Percentiles rank a stretch among this genome's conserved stretches.
These are phyloP conservation scores for Drosophila borealis DNA, from an alignment of 2,888 invertebrate species.

Conservation along the genomic window DNA sequence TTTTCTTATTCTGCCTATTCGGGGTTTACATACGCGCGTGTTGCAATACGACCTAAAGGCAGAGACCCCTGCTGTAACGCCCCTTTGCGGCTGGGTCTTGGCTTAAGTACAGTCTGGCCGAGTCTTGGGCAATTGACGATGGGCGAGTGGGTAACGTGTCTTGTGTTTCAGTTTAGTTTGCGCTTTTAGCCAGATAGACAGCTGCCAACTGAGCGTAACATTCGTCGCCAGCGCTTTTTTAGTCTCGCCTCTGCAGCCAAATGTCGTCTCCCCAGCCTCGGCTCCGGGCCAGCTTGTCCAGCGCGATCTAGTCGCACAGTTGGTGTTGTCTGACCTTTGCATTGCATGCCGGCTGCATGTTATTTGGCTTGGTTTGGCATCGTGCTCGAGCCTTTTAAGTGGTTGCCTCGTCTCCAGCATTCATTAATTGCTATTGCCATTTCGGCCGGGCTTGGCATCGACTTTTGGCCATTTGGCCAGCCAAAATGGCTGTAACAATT, in stretches of 20 bases:
- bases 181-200: slow-evolving; percentile 54
- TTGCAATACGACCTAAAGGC: slow-evolving; percentile 18
- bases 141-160: slow-evolving; percentile 44
- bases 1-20: background rate
- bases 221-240: slow-evolving; percentile 44
- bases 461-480: slow-evolving; percentile 48
- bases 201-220: slow-evolving; percentile 66
- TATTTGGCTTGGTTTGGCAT: slow-evolving; percentile 50
- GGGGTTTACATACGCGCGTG: slow-evolving; percentile 11
- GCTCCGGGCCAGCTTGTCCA: slow-evolving; percentile 31
- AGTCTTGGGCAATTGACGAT: slow-evolving; percentile 56
- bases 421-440: slow-evolving; percentile 73
- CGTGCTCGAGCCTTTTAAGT: slow-evolving; percentile 60
- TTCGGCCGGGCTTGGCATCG: slow-evolving; percentile 51
- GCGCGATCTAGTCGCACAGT: slow-evolving; percentile 19
- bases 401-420: slow-evolving; percentile 47
- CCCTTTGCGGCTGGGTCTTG: background rate
- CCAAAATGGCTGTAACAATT: slow-evolving; percentile 42
- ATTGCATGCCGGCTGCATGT: slow-evolving; percentile 56
- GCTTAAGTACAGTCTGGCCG: slow-evolving; percentile 13
- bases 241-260: slow-evolving; percentile 28
- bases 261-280: slow-evolving; percentile 17
- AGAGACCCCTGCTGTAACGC: background rate
- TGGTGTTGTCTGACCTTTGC: slow-evolving; percentile 58
- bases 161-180: slow-evolving; percentile 39